Conservation (phyloP, 2,797 vertebrate species). For the Chrysocyon brachyurus region DNA sequence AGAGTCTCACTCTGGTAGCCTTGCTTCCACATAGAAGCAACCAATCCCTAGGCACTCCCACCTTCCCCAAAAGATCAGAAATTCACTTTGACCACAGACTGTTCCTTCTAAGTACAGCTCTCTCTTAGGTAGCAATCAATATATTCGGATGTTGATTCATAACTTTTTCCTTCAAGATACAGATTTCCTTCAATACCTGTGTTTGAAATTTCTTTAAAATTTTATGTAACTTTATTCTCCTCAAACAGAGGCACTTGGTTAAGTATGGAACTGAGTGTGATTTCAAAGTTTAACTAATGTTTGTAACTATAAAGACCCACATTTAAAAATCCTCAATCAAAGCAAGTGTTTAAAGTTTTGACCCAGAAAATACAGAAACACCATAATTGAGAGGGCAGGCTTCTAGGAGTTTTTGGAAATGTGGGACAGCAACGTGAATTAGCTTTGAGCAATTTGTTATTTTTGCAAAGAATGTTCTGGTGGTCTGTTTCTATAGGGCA, state of each 20-base stretch:
- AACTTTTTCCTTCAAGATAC: not conserved
- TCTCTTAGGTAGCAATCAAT: not conserved
- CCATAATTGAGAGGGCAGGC: not conserved
- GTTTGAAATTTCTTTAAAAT: slow-evolving; percentile 44
- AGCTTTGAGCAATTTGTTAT: not conserved
- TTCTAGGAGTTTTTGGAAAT: slow-evolving; percentile 39
- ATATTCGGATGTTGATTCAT: not conserved
- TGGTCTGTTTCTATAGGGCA: not conserved
- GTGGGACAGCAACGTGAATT: not conserved
- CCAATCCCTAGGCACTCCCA: not conserved
- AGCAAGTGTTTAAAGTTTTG: not conserved
- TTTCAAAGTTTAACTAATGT: not conserved
- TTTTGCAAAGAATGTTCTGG: not conserved
- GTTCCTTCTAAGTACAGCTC: not conserved
- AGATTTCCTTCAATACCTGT: not conserved
- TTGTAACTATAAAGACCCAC: not conserved
- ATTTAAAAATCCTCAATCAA: not conserved
- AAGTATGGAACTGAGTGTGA: not conserved
- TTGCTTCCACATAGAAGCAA: not conserved
- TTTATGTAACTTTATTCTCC: not conserved
- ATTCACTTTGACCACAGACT: not conserved
- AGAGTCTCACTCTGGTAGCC: not conserved
- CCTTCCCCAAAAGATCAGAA: not conserved
- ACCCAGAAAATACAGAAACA: not conserved
- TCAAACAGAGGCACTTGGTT: not conserved